Percentiles rank a stretch among this genome's conserved stretches.
These are phyloP conservation scores for Pristionchus fissidentatus DNA, from an alignment of 2,888 invertebrate species.

Conservation along the genomic window DNA sequence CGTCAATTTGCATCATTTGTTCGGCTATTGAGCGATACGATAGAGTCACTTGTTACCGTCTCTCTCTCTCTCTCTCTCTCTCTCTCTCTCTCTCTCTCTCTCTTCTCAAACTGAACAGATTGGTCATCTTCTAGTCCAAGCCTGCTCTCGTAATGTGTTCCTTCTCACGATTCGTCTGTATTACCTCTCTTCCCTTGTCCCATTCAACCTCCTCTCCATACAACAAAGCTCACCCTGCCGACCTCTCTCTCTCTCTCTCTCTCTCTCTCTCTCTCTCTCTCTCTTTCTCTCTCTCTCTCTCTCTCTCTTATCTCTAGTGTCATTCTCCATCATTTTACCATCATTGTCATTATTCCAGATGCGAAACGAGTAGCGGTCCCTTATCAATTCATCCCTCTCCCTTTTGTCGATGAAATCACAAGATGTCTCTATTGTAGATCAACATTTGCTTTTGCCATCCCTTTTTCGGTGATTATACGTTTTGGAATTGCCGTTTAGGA, in stretches of 20 bases:
- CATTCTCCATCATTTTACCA: not conserved
- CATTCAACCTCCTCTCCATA: not conserved
- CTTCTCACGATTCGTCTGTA: not conserved
- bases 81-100: not conserved
- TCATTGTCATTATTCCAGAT: not conserved
- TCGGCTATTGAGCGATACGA: slow-evolving; percentile 32
- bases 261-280: slow-evolving; percentile 1
- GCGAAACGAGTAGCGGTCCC: too few relatives aligned
- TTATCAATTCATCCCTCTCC: too few relatives aligned
- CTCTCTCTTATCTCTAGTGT: slow-evolving; percentile 31
- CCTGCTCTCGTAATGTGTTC: too few relatives aligned
- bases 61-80: not conserved
- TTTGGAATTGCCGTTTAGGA: too few relatives aligned
- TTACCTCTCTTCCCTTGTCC: not conserved
- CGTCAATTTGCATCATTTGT: slow-evolving; percentile 33
- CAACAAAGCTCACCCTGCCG: not conserved
- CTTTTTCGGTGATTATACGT: too few relatives aligned
- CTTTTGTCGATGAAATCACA: too few relatives aligned
- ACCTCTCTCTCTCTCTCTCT: not conserved
- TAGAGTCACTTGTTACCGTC: not conserved
- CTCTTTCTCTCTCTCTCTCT: slow-evolving; percentile 21
- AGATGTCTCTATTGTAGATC: too few relatives aligned
- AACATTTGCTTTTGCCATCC: too few relatives aligned
- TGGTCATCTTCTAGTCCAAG: not conserved
- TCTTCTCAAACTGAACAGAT: not conserved